Evolutionary conservation across 2,113 vertebrate species (phyloP).

Genomic region (Myiozetetes cayanensis): DNA sequence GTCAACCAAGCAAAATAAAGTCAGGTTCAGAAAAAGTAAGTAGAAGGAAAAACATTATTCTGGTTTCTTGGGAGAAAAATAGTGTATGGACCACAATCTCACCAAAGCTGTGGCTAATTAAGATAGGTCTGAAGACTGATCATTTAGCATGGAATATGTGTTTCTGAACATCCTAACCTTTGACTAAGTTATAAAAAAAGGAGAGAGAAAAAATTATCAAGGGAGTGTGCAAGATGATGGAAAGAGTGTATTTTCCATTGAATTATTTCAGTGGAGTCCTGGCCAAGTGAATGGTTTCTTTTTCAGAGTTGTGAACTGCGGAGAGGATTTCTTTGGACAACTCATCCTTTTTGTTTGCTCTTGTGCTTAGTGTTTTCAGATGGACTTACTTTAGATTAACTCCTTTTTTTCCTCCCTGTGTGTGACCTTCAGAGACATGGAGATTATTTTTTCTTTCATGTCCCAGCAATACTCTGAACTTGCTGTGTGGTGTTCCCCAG

Average conservation of each 20-base stretch:
- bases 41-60: not conserved
- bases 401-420: not conserved
- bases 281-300: not conserved
- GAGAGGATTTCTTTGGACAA: not conserved
- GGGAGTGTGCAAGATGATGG: not conserved
- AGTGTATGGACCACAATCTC: not conserved
- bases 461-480: not conserved
- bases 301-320: not conserved
- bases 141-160: not conserved
- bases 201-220: not conserved
- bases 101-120: not conserved
- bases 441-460: not conserved
- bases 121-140: not conserved
- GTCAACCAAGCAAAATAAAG: not conserved
- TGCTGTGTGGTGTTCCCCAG: not conserved
- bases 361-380: not conserved
- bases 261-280: not conserved
- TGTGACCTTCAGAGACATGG: not conserved
- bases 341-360: not conserved
- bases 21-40: not conserved
- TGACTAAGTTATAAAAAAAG: not conserved
- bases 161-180: not conserved
- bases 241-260: not conserved
- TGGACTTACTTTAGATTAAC: not conserved
- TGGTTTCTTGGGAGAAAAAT: not conserved